Conservation (phyloP, 2,113 vertebrate species). For the Stictonetta naevosa region DNA sequence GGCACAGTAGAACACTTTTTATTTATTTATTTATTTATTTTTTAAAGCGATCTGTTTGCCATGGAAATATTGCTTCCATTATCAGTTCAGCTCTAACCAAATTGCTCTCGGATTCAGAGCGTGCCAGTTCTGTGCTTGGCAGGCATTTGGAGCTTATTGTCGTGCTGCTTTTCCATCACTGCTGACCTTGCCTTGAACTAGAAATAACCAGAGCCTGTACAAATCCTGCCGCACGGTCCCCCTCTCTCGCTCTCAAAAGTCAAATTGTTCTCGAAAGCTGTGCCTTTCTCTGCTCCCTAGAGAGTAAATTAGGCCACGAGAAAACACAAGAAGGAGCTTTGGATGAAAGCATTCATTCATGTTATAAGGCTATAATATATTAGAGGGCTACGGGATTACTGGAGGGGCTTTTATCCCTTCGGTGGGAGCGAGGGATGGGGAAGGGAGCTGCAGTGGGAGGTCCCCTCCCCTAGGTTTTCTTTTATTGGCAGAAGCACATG, state of each 20-base stretch:
- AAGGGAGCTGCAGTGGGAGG: neutral
- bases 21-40: neutral
- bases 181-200: conserved; percentile 47
- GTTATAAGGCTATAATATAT: neutral
- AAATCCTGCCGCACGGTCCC: neutral
- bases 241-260: neutral
- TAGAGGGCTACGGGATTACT: neutral
- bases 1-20: neutral
- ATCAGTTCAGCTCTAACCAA: neutral
- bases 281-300: neutral
- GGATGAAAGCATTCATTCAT: neutral
- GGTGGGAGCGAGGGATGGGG: neutral
- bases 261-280: neutral
- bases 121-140: neutral
- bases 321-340: neutral
- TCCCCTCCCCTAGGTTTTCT: neutral
- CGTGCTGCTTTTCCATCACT: neutral
- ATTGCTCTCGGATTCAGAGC: neutral
- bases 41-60: neutral
- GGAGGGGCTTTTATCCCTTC: neutral
- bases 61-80: neutral
- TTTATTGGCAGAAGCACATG: neutral
- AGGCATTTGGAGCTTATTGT: neutral
- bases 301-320: neutral
- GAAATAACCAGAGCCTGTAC: conserved; percentile 5